These are phyloP conservation scores for Tokudaia muenninki DNA, from an alignment of 2,797 vertebrate species.

Conservation along the genomic window DNA sequence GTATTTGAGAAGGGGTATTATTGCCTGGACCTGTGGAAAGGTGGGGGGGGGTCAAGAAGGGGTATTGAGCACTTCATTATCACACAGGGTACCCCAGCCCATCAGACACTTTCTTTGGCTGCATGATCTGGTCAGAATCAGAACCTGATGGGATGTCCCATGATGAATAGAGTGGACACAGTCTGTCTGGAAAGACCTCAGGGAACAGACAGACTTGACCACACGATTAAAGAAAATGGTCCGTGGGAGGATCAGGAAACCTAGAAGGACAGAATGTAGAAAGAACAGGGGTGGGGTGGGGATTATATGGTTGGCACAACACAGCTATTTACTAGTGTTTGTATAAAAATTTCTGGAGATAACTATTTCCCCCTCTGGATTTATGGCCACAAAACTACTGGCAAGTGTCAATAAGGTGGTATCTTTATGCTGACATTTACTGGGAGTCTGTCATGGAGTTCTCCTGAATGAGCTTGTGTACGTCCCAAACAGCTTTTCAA, in stretches of 20 bases:
- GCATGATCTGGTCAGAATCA: background rate
- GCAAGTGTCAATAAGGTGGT: background rate
- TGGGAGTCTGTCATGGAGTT: background rate
- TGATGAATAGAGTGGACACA: background rate
- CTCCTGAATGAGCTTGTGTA: background rate
- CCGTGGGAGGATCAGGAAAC: background rate
- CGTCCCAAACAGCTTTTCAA: background rate
- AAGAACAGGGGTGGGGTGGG: background rate
- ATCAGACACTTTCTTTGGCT: background rate
- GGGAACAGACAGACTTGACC: background rate
- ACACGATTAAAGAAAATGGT: background rate
- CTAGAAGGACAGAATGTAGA: background rate
- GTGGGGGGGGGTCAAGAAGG: background rate
- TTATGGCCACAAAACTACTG: background rate
- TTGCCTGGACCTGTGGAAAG: background rate
- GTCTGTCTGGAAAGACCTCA: background rate
- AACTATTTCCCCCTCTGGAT: background rate
- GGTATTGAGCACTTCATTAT: background rate
- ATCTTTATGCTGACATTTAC: background rate
- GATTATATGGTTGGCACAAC: background rate
- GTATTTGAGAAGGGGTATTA: background rate
- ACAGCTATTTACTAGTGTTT: slow-evolving; percentile 6
- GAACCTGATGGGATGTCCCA: background rate
- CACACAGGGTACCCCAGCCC: background rate
- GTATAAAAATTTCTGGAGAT: background rate